A percentile compares a stretch with the other conserved stretches of the same genome.
These are phyloP conservation scores for Poeciliopsis presidionis DNA, from an alignment of 2,797 vertebrate genomes.

Conservation along the genomic window DNA sequence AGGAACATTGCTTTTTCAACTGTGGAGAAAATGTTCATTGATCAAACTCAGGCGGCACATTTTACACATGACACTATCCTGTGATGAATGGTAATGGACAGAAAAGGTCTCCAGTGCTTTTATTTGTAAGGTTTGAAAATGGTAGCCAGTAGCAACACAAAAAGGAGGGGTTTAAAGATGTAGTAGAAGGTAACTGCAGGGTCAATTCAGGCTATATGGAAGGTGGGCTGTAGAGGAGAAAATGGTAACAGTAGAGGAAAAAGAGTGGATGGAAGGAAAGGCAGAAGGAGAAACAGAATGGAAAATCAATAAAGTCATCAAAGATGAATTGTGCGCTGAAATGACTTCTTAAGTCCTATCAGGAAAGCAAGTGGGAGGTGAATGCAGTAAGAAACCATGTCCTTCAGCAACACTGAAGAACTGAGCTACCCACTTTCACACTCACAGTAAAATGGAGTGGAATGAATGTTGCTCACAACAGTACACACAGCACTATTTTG, in stretches of 20 bases:
- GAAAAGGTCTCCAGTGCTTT: conserved; percentile 42
- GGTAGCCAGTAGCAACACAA: conserved; percentile 30
- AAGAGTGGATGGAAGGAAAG: conserved; percentile 40
- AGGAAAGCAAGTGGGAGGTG: conserved; percentile 60
- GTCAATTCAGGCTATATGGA: conserved; percentile 63
- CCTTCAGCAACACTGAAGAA: conserved; percentile 68
- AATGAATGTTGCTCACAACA: conserved; percentile 10
- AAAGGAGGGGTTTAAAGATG: conserved; percentile 3
- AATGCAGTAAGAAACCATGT: conserved; percentile 61
- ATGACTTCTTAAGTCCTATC: conserved; percentile 80
- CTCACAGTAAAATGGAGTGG: conserved; percentile 14
- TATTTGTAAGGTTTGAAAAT: conserved; percentile 38
- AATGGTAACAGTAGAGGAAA: conserved; percentile 44
- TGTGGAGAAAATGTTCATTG: conserved; percentile 4
- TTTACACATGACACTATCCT: conserved; percentile 13
- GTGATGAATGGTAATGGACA: conserved; percentile 45
- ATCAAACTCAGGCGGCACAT: conserved; percentile 2
- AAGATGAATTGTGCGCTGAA: conserved; percentile 81
- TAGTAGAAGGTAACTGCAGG: conserved; percentile 42
- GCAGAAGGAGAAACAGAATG: conserved; percentile 48
- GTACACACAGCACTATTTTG: neutral
- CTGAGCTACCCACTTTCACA: conserved; percentile 38
- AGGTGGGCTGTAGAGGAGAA: conserved; percentile 34
- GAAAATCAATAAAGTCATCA: conserved; percentile 85
- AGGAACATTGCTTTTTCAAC: neutral